Conservation (phyloP, 37 sponge, comb jelly and placozoan species). For the Dysidea cf. avara region DNA sequence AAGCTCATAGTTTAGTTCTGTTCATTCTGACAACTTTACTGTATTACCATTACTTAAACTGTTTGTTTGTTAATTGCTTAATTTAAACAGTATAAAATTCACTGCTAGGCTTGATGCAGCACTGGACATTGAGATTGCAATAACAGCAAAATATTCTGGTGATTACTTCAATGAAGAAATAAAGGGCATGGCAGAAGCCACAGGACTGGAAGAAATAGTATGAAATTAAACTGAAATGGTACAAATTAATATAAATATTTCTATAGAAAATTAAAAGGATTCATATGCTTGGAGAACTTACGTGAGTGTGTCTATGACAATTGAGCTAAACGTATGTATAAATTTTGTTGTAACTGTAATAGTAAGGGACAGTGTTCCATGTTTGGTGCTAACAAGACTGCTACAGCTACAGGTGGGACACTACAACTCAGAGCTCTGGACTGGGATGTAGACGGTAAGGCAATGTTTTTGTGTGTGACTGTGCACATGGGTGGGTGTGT, state of each 20-base stretch:
- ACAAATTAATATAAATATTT: neutral
- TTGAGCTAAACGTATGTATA: neutral
- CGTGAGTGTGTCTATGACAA: conserved; percentile 39
- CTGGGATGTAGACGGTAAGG: conserved; percentile 87
- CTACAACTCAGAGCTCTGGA: conserved; percentile 89
- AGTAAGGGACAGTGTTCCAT: conserved; percentile 86
- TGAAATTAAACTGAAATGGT: neutral
- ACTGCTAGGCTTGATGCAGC: conserved; percentile 77
- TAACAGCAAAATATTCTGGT: conserved; percentile 53
- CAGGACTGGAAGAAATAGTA: conserved; percentile 62
- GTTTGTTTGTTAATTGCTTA: too few relatives aligned
- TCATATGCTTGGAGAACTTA: conserved; percentile 90
- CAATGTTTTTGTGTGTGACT: neutral
- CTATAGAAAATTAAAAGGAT: conserved; percentile 62
- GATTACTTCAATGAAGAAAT: conserved; percentile 75
- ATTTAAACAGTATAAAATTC: too few relatives aligned
- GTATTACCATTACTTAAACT: too few relatives aligned
- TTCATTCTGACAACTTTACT: too few relatives aligned
- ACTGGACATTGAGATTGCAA: conserved; percentile 63
- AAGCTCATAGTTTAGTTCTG: too few relatives aligned
- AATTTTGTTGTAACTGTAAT: neutral
- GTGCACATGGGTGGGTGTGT: neutral
- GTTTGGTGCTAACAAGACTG: conserved; percentile 83
- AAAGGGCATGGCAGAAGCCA: conserved; percentile 68
- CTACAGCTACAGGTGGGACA: conserved; percentile 45